Percentiles rank a stretch among this genome's conserved stretches.
Conservation (phyloP, 2,113 vertebrate species). For the Shinisaurus crocodilurus region DNA sequence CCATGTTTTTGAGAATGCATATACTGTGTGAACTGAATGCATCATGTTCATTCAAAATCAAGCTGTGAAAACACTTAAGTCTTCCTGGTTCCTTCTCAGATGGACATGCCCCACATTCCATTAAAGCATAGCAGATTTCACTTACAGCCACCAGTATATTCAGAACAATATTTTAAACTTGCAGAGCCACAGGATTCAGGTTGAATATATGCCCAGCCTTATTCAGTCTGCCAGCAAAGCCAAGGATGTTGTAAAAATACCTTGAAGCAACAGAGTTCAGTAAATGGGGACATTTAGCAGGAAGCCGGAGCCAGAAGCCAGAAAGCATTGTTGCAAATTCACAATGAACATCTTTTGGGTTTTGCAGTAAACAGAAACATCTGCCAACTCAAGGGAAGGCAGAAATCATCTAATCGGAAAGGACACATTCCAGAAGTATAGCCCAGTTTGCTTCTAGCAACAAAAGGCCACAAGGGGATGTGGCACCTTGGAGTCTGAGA, state of each 20-base stretch:
- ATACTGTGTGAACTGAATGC: too few relatives aligned
- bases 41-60: neutral
- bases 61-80: neutral
- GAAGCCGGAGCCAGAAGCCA: neutral
- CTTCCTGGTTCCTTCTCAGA: neutral
- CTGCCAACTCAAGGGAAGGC: neutral
- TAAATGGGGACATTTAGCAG: neutral
- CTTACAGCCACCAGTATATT: neutral
- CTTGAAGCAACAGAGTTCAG: neutral
- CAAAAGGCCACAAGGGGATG: neutral
- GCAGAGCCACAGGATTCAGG: neutral
- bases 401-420: slow-evolving; percentile 3
- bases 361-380: neutral
- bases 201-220: neutral
- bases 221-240: neutral
- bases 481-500: neutral
- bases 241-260: neutral
- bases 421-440: neutral
- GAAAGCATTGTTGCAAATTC: neutral
- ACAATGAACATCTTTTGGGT: neutral
- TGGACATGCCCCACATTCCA: neutral
- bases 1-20: too few relatives aligned
- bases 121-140: neutral
- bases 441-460: neutral
- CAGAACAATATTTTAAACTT: neutral